Evolutionary conservation across 2,113 vertebrate genomes (phyloP).

Genomic region (Puntigrus tetrazona): DNA sequence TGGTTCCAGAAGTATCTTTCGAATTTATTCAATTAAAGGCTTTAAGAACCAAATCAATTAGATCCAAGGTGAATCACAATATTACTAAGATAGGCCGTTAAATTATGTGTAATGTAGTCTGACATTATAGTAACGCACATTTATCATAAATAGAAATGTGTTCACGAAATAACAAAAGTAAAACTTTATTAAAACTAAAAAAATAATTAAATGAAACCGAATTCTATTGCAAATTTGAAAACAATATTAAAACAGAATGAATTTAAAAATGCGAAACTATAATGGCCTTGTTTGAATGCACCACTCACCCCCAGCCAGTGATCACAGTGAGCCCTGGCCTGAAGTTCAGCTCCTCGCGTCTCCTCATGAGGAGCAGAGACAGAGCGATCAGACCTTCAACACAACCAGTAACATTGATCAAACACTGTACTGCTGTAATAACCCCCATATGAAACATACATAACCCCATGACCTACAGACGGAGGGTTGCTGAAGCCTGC

Average conservation of each 20-base stretch:
- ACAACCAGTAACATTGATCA: conserved; percentile 45
- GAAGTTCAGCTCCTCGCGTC: conserved; percentile 78
- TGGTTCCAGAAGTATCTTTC: not conserved
- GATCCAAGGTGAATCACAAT: not conserved
- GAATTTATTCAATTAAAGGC: not conserved
- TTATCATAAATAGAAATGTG: too few relatives aligned
- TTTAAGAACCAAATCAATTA: not conserved
- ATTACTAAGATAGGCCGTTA: not conserved
- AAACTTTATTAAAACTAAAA: too few relatives aligned
- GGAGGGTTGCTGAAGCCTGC: too few relatives aligned
- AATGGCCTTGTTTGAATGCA: too few relatives aligned
- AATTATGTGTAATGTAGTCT: too few relatives aligned
- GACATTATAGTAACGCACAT: not conserved
- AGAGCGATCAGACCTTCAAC: conserved; percentile 86
- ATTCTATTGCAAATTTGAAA: too few relatives aligned
- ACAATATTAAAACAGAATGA: too few relatives aligned
- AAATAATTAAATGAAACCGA: too few relatives aligned
- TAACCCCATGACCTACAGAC: too few relatives aligned
- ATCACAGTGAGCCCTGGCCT: conserved; percentile 80
- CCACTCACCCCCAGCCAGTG: conserved; percentile 91
- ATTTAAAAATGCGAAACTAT: too few relatives aligned
- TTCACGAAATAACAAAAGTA: too few relatives aligned
- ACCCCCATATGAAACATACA: too few relatives aligned
- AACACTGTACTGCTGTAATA: not conserved
- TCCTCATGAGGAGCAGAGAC: conserved; percentile 86